Base-by-base conservation (phyloP, 2,113 vertebrate species). In the Corapipo altera region DNA sequence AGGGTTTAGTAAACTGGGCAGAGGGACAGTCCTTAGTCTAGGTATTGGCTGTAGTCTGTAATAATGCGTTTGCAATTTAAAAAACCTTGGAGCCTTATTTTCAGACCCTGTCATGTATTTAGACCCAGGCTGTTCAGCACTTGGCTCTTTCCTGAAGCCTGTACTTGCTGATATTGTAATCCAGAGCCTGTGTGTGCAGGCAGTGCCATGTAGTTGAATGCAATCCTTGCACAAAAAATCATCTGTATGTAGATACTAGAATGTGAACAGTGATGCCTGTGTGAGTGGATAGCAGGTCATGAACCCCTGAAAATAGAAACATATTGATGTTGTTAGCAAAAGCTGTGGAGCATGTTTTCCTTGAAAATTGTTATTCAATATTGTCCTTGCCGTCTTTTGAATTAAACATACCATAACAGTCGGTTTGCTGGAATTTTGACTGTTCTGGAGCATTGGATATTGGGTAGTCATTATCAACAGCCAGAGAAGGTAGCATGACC, bases 311-410 rank as follows among this genome's bases (percentile, higher is more conserved):
- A 96, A 95, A 95, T 32, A 84, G 91, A 91, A 92, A 62, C 93
- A 81, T 93, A 92, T 93, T 93, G 92, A 86, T 72, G 90, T 55
- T 80, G 75, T 89, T 93, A 94, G 79, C 75, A 77, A 92, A 93
- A 86, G 75, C 93, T 84, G 85, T 80, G 88, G 72, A 93, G 76
- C 88, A 22, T 77, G 83, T 96, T 96, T 94, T 90, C 82, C 93
- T 88, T 93, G 79, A 73, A 93, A 91, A 92, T 92, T 93, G 82
- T 86, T 94, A 92, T 92, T 96, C 95, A 78, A 35, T 94, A 70
- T 74, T 96, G 84, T 95, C 93, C 91, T 95, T 58, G 92, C 35
- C 77, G 81, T 78, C 76, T 79, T 73, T 89, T 96, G 95, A 96
- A 93, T 95, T 96, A 94, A 96, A 85, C 91, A 89, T 94, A 51